A percentile compares a stretch with the other conserved stretches of the same genome.
Evolutionary conservation across 2,797 vertebrate genomes (phyloP).

Genomic region (Pristis pectinata): DNA sequence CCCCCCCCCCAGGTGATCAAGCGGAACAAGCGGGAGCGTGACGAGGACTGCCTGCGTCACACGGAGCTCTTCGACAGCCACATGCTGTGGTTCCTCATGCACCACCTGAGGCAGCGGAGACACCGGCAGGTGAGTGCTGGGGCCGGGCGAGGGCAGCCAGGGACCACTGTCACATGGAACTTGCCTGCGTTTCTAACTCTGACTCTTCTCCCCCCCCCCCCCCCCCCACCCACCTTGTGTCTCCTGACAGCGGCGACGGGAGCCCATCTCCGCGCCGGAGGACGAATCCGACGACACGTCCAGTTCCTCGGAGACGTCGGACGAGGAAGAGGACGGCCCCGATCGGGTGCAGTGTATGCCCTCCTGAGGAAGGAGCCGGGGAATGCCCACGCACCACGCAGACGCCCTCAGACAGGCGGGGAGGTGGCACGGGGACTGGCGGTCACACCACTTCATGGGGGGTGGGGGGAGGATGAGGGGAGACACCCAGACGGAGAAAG

Average conservation of each 20-base stretch:
- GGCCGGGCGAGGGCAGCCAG: not conserved
- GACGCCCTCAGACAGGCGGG: not conserved
- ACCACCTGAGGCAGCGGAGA: conserved; percentile 85
- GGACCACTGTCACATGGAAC: not conserved
- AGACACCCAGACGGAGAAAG: no score
- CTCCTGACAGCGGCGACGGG: conserved; percentile 52
- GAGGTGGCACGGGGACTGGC: not conserved
- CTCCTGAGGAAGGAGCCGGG: conserved; percentile 62
- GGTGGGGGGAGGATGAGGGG: no score
- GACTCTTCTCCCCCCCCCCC: not conserved
- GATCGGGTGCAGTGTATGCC: conserved; percentile 96
- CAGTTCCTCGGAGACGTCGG: conserved; percentile 84
- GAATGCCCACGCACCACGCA: not conserved
- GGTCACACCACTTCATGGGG: no score
- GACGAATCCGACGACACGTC: conserved; percentile 82
- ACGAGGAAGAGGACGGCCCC: conserved; percentile 82
- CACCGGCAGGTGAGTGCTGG: conserved; percentile 69
- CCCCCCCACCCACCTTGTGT: no score
- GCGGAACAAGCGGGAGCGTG: conserved; percentile 91
- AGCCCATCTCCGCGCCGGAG: conserved; percentile 63
- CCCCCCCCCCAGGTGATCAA: conserved; percentile 74
- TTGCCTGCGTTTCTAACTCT: not conserved
- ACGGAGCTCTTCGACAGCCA: conserved; percentile 90
- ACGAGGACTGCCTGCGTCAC: conserved; percentile 83
- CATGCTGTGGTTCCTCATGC: conserved; percentile 97